Conservation (phyloP, 2,797 vertebrate genomes). For the Platalea minor region DNA sequence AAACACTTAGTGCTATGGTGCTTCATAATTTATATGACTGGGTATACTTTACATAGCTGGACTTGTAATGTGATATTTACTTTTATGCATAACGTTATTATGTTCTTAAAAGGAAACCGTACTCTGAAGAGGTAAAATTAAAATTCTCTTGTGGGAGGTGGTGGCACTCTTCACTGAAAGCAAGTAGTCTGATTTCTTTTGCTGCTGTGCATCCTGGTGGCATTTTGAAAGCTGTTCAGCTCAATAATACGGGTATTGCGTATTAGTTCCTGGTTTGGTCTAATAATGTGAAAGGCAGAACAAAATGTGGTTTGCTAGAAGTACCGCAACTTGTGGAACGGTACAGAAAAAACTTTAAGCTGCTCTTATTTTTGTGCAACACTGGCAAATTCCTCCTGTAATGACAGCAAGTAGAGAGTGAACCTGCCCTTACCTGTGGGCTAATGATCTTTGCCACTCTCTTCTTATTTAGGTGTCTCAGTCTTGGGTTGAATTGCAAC, state of each 20-base stretch:
- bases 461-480: neutral
- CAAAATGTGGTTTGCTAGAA: neutral
- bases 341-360: neutral
- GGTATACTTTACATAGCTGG: slow-evolving; percentile 22
- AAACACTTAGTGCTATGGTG: neutral
- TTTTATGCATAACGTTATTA: neutral
- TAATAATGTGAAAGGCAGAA: neutral
- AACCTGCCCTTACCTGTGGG: neutral
- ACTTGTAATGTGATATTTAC: slow-evolving; percentile 1
- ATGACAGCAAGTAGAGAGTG: neutral
- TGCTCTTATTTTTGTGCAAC: neutral
- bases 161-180: neutral
- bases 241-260: neutral
- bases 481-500: neutral
- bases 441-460: neutral
- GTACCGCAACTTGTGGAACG: rapidly evolving
- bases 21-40: slow-evolving; percentile 15
- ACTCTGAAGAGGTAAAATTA: neutral
- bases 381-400: neutral
- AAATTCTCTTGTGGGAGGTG: neutral
- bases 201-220: neutral
- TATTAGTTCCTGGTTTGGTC: neutral
- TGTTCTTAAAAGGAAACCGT: neutral
- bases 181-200: neutral
- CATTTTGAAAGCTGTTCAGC: neutral